Conservation (phyloP, 2,797 vertebrate genomes). For the Meda fulgida region DNA sequence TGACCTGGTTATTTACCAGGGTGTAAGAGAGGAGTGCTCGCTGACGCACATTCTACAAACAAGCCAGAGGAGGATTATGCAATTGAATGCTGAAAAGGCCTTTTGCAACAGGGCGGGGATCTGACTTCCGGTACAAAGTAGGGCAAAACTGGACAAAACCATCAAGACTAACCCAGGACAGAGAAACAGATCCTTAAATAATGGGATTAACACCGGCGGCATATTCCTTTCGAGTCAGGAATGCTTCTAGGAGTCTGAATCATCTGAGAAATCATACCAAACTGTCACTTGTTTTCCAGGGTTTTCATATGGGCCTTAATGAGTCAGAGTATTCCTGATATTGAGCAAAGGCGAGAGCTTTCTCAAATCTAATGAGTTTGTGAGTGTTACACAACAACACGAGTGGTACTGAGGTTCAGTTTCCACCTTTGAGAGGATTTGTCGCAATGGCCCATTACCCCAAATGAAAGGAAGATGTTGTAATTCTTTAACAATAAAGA, state of each 20-base stretch:
- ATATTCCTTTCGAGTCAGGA: conserved; percentile 7
- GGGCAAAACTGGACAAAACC: conserved; percentile 57
- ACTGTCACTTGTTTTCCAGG: conserved; percentile 11
- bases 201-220: not conserved
- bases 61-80: conserved; percentile 61
- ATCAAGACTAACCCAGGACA: conserved; percentile 54
- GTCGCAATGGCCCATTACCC: conserved; percentile 4
- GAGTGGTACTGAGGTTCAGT: not conserved
- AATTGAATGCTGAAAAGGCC: conserved; percentile 58
- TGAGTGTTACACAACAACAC: conserved; percentile 8
- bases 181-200: conserved; percentile 43
- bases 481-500: not conserved
- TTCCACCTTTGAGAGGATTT: conserved; percentile 34
- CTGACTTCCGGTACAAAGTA: conserved; percentile 60
- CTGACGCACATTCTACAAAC: conserved; percentile 70
- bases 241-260: conserved; percentile 29
- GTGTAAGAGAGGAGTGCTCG: conserved; percentile 67
- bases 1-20: conserved; percentile 44
- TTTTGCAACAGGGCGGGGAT: conserved; percentile 68
- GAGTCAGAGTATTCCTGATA: conserved; percentile 24
- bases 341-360: conserved; percentile 26
- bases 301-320: not conserved
- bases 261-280: conserved; percentile 1
- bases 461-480: not conserved
- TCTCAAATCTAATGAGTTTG: not conserved